phyloP scores from a whole-genome alignment of 2,113 vertebrate genomes.

The Phyllostomus hastatus region DNA sequence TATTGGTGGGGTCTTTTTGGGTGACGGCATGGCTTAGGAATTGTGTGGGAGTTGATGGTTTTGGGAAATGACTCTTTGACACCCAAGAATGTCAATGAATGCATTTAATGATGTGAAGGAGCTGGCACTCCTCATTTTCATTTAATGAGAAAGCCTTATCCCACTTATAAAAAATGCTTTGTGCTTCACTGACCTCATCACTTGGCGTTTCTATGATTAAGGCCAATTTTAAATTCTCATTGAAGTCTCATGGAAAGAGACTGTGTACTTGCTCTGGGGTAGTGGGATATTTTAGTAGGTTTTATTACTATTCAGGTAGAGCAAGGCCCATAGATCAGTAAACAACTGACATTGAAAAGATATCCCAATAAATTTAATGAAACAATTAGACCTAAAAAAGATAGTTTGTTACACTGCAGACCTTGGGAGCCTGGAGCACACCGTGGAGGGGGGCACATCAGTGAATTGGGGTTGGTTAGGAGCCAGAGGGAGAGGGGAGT shows the following conservation, averaged over 20 bases:
- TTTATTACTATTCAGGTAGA: background rate
- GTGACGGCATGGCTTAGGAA: background rate
- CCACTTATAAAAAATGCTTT: background rate
- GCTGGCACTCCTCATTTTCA: background rate
- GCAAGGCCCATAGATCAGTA: background rate
- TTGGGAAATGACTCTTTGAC: background rate
- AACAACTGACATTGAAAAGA: background rate
- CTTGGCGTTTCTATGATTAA: background rate
- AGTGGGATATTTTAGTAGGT: background rate
- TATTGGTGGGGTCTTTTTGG: background rate
- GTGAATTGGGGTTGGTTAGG: background rate
- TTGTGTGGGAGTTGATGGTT: background rate
- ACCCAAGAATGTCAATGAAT: background rate
- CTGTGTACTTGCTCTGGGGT: background rate
- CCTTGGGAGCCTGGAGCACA: background rate
- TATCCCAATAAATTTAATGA: background rate
- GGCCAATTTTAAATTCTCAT: background rate
- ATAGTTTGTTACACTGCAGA: background rate
- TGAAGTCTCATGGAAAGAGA: background rate
- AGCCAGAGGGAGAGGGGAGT: background rate
- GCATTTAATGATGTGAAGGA: constrained; percentile 7
- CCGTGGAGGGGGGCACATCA: background rate
- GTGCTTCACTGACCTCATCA: background rate
- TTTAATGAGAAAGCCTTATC: background rate
- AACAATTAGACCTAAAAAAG: background rate